Evolutionary conservation across 2,797 vertebrate genomes (phyloP).

Genomic region (Eulemur coronatus): DNA sequence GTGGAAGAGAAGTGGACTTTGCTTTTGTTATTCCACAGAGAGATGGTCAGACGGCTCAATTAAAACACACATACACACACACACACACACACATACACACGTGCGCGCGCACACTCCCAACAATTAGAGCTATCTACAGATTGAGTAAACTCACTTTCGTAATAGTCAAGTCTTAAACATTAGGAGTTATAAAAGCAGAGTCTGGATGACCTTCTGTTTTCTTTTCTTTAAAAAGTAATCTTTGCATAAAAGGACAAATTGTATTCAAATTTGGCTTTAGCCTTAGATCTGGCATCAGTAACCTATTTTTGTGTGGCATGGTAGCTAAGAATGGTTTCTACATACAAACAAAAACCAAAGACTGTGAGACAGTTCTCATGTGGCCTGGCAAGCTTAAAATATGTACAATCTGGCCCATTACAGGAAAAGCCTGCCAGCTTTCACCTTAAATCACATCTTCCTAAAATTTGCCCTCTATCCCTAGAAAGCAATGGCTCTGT

Average conservation of each 20-base stretch:
- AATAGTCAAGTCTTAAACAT: background rate
- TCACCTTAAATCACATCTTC: background rate
- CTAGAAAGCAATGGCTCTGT: background rate
- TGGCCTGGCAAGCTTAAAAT: background rate
- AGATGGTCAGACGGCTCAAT: background rate
- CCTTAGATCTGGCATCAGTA: background rate
- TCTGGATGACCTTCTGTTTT: background rate
- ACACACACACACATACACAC: background rate
- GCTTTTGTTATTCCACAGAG: conserved; percentile 6
- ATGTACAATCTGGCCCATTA: background rate
- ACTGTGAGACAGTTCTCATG: background rate
- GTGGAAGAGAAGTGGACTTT: background rate
- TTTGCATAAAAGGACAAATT: background rate
- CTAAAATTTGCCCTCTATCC: background rate
- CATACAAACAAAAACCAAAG: background rate
- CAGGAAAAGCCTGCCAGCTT: background rate
- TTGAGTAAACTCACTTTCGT: background rate
- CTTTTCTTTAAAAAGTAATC: background rate
- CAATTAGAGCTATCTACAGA: background rate
- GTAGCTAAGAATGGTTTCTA: background rate
- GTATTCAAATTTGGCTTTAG: background rate
- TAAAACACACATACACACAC: background rate
- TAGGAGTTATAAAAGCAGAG: background rate
- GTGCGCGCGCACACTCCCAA: background rate
- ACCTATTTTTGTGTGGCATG: background rate